Evolutionary conservation across 1,140 invertebrate species (phyloP).

Genomic region (Diploscapter pachys): DNA sequence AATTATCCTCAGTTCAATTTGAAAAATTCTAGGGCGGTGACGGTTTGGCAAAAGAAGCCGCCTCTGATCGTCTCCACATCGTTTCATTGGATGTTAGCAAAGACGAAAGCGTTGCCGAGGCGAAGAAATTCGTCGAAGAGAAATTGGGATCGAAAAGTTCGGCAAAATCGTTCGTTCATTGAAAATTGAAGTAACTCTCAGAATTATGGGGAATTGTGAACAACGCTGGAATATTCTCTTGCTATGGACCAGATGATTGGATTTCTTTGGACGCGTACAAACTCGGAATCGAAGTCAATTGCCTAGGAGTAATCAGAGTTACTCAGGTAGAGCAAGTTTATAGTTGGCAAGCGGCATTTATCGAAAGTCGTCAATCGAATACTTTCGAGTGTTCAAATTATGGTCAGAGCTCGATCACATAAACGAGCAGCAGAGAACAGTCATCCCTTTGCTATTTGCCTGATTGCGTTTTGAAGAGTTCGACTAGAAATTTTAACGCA

Average conservation of each 20-base stretch:
- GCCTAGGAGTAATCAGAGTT: slow-evolving; percentile 40
- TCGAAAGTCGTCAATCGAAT: too few species aligned
- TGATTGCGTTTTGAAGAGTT: too few species aligned
- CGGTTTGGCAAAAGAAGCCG: slow-evolving; percentile 22
- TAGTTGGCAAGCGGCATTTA: too few species aligned
- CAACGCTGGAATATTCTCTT: slow-evolving; percentile 49
- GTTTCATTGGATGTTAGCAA: slow-evolving; percentile 39
- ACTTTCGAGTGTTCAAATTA: too few species aligned
- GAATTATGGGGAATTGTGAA: slow-evolving; percentile 46
- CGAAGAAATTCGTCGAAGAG: slow-evolving; percentile 27
- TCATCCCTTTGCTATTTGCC: too few species aligned
- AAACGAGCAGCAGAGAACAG: too few species aligned
- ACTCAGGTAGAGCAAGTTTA: slow-evolving; percentile 27
- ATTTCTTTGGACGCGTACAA: slow-evolving; percentile 38
- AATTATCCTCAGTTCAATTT: not conserved
- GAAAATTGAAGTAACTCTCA: slow-evolving; percentile 29
- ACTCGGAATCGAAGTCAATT: slow-evolving; percentile 42
- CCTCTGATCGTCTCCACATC: slow-evolving; percentile 8
- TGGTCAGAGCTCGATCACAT: too few species aligned
- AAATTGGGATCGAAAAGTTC: slow-evolving; percentile 23
- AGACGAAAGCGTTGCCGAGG: slow-evolving; percentile 39
- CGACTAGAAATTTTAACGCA: too few species aligned
- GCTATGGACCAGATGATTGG: slow-evolving; percentile 53
- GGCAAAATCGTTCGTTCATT: not conserved
- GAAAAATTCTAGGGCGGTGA: slow-evolving; percentile 16